These are phyloP conservation scores for Saturnia pavonia DNA, from an alignment of 2,888 invertebrate species.

Conservation along the genomic window DNA sequence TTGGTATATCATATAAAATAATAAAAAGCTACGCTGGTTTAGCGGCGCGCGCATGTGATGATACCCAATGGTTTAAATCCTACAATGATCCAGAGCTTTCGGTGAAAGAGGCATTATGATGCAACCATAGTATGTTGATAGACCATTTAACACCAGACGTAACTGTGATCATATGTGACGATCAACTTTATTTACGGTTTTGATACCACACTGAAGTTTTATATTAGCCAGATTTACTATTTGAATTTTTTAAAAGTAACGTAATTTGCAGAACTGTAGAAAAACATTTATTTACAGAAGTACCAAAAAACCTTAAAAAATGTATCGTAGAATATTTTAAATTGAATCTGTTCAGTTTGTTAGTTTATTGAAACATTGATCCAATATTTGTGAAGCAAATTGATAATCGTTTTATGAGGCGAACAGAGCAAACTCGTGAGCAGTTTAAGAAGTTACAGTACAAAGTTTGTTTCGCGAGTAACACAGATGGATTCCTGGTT, in stretches of 20 bases:
- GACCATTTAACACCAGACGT: too few relatives aligned
- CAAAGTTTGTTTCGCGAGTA: constrained; percentile 47
- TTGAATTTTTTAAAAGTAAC: background rate
- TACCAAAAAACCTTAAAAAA: too few relatives aligned
- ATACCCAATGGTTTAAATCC: too few relatives aligned
- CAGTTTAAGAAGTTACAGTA: constrained; percentile 53
- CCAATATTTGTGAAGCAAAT: constrained; percentile 60
- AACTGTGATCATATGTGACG: too few relatives aligned
- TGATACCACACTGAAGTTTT: background rate
- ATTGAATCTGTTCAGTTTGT: constrained; percentile 34
- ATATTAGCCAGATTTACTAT: background rate
- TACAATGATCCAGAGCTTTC: too few relatives aligned
- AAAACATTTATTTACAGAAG: background rate
- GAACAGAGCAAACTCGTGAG: constrained; percentile 48
- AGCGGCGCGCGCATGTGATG: too few relatives aligned
- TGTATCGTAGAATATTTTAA: constrained; percentile 23
- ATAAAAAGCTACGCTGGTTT: too few relatives aligned
- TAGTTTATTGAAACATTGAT: constrained; percentile 54
- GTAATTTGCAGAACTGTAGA: background rate
- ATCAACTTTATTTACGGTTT: too few relatives aligned
- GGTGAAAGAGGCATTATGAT: too few relatives aligned
- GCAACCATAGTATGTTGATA: too few relatives aligned
- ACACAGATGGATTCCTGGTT: constrained; percentile 23
- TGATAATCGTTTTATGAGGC: constrained; percentile 55
- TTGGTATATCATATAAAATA: too few relatives aligned